Percentiles rank a stretch among this genome's conserved stretches.
Conservation (phyloP, 2,113 vertebrate species). For the Symphodus melops region DNA sequence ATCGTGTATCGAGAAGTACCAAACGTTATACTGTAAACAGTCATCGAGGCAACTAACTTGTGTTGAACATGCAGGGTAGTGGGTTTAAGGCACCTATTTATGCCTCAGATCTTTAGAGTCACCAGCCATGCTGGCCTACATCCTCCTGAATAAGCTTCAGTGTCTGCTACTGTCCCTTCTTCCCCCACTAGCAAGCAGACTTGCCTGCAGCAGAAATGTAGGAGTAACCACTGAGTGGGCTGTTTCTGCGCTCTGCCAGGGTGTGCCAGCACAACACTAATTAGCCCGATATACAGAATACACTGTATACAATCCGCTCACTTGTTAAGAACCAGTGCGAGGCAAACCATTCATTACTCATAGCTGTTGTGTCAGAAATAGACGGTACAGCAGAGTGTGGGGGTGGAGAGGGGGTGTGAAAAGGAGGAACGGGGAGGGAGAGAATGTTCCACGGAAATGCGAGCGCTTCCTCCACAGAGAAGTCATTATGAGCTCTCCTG, state of each 20-base stretch:
- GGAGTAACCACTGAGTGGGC: conserved; percentile 55
- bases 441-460: conserved; percentile 45
- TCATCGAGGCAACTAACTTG: too few relatives aligned
- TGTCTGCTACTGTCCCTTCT: conserved; percentile 29
- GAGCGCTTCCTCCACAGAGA: conserved; percentile 44
- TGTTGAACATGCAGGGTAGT: neutral
- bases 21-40: too few relatives aligned
- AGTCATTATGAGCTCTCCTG: conserved; percentile 60
- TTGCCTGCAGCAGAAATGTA: conserved; percentile 27
- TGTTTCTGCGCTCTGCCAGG: conserved; percentile 37
- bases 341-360: conserved; percentile 72
- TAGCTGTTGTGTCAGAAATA: conserved; percentile 73
- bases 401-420: conserved; percentile 61
- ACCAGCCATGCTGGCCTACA: neutral
- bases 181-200: conserved; percentile 22
- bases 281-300: conserved; percentile 68
- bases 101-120: neutral
- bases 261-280: conserved; percentile 60
- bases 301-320: conserved; percentile 63
- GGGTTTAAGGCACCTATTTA: neutral
- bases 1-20: too few relatives aligned
- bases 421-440: conserved; percentile 39
- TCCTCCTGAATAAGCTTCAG: conserved; percentile 4
- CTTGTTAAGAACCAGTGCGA: conserved; percentile 67
- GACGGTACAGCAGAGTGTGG: conserved; percentile 58